Percentiles rank a stretch among this genome's conserved stretches.
Evolutionary conservation across 2,888 invertebrate species (phyloP).

Genomic region (Apotomis betuletana): DNA sequence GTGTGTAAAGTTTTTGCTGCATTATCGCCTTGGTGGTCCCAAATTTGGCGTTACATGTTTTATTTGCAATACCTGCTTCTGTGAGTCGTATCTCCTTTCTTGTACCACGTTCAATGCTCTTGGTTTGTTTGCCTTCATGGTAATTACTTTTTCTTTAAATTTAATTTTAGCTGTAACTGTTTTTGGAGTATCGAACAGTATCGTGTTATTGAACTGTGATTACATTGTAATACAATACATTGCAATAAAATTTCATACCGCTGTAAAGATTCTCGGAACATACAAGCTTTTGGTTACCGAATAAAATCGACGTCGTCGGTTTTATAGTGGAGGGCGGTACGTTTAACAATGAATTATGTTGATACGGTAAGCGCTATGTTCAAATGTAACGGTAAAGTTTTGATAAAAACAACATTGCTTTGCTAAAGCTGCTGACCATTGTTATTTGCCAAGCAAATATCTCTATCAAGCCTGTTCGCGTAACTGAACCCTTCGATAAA

Average conservation of each 20-base stretch:
- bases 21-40: constrained; percentile 49
- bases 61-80: constrained; percentile 57
- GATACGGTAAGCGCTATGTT: neutral
- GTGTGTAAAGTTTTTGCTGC: constrained; percentile 32
- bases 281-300: constrained; percentile 1
- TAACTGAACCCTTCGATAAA: too few relatives aligned
- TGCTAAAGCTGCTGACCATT: constrained; percentile 46
- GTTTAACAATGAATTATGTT: neutral
- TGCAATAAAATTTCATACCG: constrained; percentile 28
- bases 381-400: constrained; percentile 12
- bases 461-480: constrained; percentile 60
- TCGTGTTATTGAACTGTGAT: constrained; percentile 33
- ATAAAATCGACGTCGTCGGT: neutral
- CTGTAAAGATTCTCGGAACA: constrained; percentile 16
- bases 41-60: constrained; percentile 67
- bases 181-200: constrained; percentile 15
- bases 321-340: neutral
- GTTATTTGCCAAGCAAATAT: constrained; percentile 55
- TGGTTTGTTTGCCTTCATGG: constrained; percentile 25
- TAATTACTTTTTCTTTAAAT: constrained; percentile 33
- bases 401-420: constrained; percentile 4
- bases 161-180: constrained; percentile 35
- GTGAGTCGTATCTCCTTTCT: constrained; percentile 52
- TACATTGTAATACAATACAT: too few relatives aligned
- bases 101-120: constrained; percentile 34